Evolutionary conservation across 2,888 invertebrate genomes (phyloP), one percentile per base, ranked within the genome.

Genomic region (Apodemia zela): DNA sequence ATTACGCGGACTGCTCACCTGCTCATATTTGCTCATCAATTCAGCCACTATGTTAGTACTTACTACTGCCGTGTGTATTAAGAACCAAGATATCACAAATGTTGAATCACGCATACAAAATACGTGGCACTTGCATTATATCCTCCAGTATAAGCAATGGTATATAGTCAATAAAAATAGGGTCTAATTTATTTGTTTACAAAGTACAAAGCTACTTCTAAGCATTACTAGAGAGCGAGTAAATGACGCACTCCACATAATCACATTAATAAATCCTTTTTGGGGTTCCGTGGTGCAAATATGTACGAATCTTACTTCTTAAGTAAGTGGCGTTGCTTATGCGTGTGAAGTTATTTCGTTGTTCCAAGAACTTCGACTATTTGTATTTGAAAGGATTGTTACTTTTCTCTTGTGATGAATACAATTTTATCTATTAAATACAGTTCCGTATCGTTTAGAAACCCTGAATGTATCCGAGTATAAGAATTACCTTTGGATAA

Each of bases 161-260:
- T 35, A 35, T 35, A 11, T 11, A 11, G 10, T 11, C 35, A 35
- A 35, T 35, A 35, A 35, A 35, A 35, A 6, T 25, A 25, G 7
- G 5, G 1, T 7, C 7, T 33, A 33, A 33, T 35, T 35, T 35
- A 11, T 35, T 35, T 11, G 11, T 35, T 33, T 33, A 35, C 11
- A 35, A 11, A 35, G 35, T 35, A 35, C 35, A 35, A 35, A 35
- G 7, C 33, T 33, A 35, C 11, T 35, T 15, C n/a, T 49, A 17
- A 49, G 74, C 77, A 79, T 81, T 82, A 83, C 82, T 84, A 82
- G 83, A 77, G 67, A 72, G 84, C 81, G 84, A 81, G 76, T 49
- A 69, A 69, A 65, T 65, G 69, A 21, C 21, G 49, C 49, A 18
- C 21, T 49, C 11, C 49, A 18, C 21, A 11, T 49, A 49, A 49